Conservation (phyloP, 2,113 vertebrate genomes). For the Collichthys lucidus region DNA sequence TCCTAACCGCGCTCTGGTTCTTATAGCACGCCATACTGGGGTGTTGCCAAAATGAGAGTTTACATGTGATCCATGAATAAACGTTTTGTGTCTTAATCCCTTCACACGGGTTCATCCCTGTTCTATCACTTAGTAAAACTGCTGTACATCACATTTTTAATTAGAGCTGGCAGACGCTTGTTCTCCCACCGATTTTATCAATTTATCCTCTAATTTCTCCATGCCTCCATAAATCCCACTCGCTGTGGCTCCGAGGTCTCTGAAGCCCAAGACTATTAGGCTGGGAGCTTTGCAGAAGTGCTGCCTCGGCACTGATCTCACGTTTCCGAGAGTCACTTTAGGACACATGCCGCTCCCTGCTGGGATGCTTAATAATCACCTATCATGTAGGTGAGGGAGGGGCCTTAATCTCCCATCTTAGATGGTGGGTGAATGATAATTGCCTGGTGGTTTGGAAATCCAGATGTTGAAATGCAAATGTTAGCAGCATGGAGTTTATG, state of each 20-base stretch:
- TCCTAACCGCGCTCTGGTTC: background rate
- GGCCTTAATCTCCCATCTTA: background rate
- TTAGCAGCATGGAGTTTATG: conserved; percentile 3
- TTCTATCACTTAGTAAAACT: background rate
- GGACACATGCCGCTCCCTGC: conserved; percentile 43
- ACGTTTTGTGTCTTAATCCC: background rate
- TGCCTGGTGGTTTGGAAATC: conserved; percentile 10
- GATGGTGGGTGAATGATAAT: conserved; percentile 18
- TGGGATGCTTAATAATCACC: conserved; percentile 47
- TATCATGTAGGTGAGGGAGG: conserved; percentile 21
- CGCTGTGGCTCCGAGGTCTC: conserved; percentile 36
- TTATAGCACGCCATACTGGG: background rate
- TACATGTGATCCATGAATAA: conserved; percentile 11
- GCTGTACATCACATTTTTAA: background rate
- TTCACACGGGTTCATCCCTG: background rate
- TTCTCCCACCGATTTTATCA: conserved; percentile 12
- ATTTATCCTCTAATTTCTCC: conserved; percentile 11
- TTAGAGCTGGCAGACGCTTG: background rate
- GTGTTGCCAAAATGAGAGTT: conserved; percentile 9
- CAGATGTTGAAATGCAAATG: conserved; percentile 22
- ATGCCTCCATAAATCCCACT: conserved; percentile 17
- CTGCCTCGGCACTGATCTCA: conserved; percentile 61
- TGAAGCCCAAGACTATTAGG: conserved; percentile 53
- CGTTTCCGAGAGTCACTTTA: conserved; percentile 44
- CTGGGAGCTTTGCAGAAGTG: conserved; percentile 51